Evolutionary conservation across 2,113 vertebrate species (phyloP).

Genomic region (Coturnix japonica): DNA sequence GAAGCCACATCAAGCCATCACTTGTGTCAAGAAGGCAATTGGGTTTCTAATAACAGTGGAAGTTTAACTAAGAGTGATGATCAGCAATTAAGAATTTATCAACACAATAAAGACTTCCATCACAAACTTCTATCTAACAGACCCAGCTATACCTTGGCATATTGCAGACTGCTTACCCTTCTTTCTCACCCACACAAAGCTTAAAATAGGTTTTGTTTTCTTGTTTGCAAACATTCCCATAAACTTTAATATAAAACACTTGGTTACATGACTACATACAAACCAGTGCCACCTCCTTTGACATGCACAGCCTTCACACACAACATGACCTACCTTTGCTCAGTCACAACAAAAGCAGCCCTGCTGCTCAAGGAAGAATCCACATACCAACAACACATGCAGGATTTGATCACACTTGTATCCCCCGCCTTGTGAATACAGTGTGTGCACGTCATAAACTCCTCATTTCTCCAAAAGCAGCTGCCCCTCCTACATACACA

Average conservation of each 20-base stretch:
- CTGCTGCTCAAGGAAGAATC: neutral
- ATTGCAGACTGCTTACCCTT: neutral
- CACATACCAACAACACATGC: neutral
- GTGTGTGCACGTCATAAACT: neutral
- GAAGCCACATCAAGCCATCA: neutral
- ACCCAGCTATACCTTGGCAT: neutral
- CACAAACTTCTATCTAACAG: neutral
- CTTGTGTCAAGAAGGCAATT: neutral
- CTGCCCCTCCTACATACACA: neutral
- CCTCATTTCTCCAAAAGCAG: neutral
- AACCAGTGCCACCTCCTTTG: neutral
- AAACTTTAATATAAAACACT: neutral
- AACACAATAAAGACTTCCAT: neutral
- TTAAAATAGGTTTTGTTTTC: neutral
- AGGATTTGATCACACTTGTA: neutral
- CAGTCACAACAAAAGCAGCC: neutral
- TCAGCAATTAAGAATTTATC: neutral
- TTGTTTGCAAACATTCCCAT: neutral
- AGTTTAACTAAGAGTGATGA: neutral
- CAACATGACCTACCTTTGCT: fast-evolving
- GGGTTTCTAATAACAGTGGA: neutral
- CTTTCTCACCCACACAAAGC: neutral
- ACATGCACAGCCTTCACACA: neutral
- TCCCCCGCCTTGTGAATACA: neutral
- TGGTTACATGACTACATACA: neutral